Evolutionary conservation across 92 coral and sea anemone species (phyloP).

Genomic region (Metridium senile): DNA sequence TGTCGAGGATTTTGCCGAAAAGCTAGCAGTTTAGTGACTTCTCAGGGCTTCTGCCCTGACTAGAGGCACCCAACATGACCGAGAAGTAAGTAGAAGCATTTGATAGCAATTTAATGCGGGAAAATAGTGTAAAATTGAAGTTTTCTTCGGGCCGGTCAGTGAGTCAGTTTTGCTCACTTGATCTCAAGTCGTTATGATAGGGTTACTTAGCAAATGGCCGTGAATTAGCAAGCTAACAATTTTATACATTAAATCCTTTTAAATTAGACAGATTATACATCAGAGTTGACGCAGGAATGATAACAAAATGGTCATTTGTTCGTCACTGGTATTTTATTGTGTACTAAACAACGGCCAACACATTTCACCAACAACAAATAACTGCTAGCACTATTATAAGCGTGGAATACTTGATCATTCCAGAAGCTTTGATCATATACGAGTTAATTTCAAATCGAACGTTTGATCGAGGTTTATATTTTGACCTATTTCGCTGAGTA

Average conservation of each 20-base stretch:
- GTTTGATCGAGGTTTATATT: slow-evolving; percentile 1
- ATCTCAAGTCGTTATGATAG: neutral
- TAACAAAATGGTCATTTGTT: slow-evolving; percentile 18
- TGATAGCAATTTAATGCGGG: neutral
- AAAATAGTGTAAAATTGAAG: neutral
- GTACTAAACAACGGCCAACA: slow-evolving; percentile 9
- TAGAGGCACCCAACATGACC: slow-evolving; percentile 62
- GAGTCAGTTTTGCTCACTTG: slow-evolving; percentile 25
- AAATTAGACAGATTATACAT: slow-evolving; percentile 14
- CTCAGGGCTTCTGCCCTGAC: slow-evolving; percentile 35
- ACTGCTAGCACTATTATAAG: neutral
- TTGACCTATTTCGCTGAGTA: neutral
- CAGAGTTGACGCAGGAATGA: slow-evolving; percentile 3
- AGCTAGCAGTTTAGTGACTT: slow-evolving; percentile 1
- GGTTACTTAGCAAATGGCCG: slow-evolving; percentile 6
- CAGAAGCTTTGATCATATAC: neutral
- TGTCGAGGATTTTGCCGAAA: slow-evolving; percentile 12
- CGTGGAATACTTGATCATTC: slow-evolving; percentile 5
- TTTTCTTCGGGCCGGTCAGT: slow-evolving; percentile 1
- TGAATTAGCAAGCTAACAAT: slow-evolving; percentile 6
- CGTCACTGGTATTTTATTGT: slow-evolving; percentile 22
- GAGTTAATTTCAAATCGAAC: neutral
- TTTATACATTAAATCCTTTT: slow-evolving; percentile 7
- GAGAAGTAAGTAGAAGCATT: slow-evolving; percentile 73
- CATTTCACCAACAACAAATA: neutral